A percentile compares a stretch with the other conserved stretches of the same genome.
These are phyloP conservation scores for Galemys pyrenaicus DNA, from an alignment of 2,113 vertebrate genomes.

Conservation along the genomic window DNA sequence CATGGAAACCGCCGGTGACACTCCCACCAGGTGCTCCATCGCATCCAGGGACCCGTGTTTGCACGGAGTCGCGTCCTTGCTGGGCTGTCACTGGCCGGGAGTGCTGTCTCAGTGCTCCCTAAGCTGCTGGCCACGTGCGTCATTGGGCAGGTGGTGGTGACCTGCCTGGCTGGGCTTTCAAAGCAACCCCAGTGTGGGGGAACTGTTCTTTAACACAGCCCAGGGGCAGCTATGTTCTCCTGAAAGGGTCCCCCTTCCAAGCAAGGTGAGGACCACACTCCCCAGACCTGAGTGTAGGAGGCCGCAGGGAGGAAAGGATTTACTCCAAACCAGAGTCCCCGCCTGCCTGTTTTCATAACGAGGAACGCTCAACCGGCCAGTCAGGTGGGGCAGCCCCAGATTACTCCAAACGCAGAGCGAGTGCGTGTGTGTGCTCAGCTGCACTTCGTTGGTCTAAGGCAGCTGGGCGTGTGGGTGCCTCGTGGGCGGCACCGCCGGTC, in stretches of 20 bases:
- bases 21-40: background rate
- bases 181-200: fast-evolving
- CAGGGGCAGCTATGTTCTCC: background rate
- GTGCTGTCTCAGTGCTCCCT: fast-evolving
- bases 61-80: fast-evolving
- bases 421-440: no score
- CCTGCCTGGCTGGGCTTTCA: background rate
- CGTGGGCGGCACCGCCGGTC: no score
- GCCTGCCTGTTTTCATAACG: background rate
- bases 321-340: fast-evolving
- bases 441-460: no score
- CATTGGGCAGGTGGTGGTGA: fast-evolving
- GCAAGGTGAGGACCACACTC: fast-evolving
- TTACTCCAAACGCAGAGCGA: no score
- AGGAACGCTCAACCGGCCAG: fast-evolving
- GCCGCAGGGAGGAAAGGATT: fast-evolving
- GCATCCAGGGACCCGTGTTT: background rate
- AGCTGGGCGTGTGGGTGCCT: no score
- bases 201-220: background rate
- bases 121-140: fast-evolving
- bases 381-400: no score
- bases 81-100: background rate
- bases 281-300: fast-evolving
- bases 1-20: background rate
- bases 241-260: background rate